Evolutionary conservation across 2,888 invertebrate species (phyloP), one percentile per base, ranked within the genome.

Genomic region (Drosophila rellima): DNA sequence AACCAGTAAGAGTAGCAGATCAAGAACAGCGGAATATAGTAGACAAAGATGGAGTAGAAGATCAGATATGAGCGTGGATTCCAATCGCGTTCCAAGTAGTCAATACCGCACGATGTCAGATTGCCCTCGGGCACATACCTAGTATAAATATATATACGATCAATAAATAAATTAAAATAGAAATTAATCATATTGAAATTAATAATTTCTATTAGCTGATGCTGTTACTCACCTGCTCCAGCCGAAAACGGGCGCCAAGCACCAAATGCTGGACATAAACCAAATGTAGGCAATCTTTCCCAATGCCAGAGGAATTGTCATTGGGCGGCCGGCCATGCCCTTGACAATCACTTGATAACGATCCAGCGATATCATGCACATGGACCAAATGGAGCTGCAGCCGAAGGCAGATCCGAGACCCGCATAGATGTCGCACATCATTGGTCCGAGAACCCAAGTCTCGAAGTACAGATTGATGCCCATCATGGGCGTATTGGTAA

Each of bases 331-430:
- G 57, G 97, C 95, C 84, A 98, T 94, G 82, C 97, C 97, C 93
- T 97, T 97, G 39, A 98, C 98, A 91, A 98, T 98, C 64, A 98
- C 98, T 92, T 97, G 97, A 94, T 98, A 98, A 82, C 98, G 95
- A 92, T 98, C 98, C 89, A 97, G 94, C 63, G 98, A 96, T 82
- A 98, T 98, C 95, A 96, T 95, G 15, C 96, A 96, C 97, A 98
- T 97, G 31, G 97, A 96, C 97, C 97, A 98, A 90, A 98, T 98
- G 67, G 98, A 98, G 82, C 94, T 95, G 91, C 97, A 96, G 69
- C 98, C 98, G 90, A 96, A 97, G 64, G 98, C 94, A 40, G 98
- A 98, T 35, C 98, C 98, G 57, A 95, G 94, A 93, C 97, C 95
- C 42, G 95, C 98, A 92, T 98, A 98, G 3, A 98, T 89, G 92